Evolutionary conservation across 2,113 vertebrate species (phyloP).

Genomic region (Elanus axillaris): DNA sequence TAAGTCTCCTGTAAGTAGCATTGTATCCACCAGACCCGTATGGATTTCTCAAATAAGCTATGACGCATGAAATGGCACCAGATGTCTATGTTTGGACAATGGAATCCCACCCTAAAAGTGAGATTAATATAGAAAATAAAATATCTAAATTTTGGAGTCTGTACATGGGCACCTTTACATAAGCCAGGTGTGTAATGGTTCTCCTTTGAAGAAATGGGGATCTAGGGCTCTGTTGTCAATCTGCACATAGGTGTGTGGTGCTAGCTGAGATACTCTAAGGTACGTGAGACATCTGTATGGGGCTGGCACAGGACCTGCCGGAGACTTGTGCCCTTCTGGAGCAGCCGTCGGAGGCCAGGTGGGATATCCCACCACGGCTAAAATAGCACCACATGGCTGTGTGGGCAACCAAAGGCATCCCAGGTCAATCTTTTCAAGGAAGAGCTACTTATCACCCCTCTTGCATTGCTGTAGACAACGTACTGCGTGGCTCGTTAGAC

Average conservation of each 20-base stretch:
- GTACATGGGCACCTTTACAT: neutral
- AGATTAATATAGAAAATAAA: neutral
- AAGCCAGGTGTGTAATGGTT: neutral
- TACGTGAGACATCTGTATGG: neutral
- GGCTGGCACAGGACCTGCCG: neutral
- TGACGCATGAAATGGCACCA: neutral
- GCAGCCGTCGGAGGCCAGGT: neutral
- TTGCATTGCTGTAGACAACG: neutral
- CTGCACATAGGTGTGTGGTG: neutral
- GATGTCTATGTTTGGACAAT: neutral
- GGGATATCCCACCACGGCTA: neutral
- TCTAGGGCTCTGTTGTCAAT: neutral
- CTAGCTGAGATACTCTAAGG: neutral
- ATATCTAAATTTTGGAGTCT: neutral
- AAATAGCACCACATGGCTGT: neutral
- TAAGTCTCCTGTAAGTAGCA: fast-evolving
- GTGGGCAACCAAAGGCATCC: neutral
- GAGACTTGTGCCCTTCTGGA: neutral
- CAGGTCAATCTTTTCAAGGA: neutral
- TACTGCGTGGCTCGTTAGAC: fast-evolving
- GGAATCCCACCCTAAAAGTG: neutral
- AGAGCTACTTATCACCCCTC: neutral
- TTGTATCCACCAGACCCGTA: fast-evolving
- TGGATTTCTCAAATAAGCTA: neutral
- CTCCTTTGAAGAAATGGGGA: neutral